Conservation (phyloP, 2,113 vertebrate genomes). For the Halichoerus grypus region DNA sequence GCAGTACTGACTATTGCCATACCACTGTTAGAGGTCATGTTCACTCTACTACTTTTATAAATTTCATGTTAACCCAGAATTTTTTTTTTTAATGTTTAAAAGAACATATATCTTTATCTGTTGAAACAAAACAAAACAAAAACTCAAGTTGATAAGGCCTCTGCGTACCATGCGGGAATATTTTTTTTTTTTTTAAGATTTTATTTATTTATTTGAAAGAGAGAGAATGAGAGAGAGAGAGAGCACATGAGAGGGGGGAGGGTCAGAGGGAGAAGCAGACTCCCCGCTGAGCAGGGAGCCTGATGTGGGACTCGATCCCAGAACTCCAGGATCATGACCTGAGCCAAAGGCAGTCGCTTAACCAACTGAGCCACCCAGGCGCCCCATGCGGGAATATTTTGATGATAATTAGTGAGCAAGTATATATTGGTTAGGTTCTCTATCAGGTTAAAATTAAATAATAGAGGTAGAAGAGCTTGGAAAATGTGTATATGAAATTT, state of each 20-base stretch:
- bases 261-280: no score
- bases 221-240: no score
- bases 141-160: not conserved
- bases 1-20: not conserved
- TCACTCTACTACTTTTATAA: not conserved
- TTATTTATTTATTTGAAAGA: no score
- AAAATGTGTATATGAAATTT: conserved; percentile 13
- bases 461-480: not conserved
- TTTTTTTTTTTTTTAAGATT: not conserved
- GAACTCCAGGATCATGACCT: no score
- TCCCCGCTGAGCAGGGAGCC: no score
- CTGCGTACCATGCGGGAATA: not conserved
- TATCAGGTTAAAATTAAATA: not conserved
- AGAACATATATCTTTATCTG: not conserved
- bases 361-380: no score
- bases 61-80: not conserved
- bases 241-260: no score
- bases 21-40: not conserved
- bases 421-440: not conserved
- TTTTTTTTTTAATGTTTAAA: conserved; percentile 12
- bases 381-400: not conserved
- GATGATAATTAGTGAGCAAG: not conserved
- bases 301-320: no score
- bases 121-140: not conserved
- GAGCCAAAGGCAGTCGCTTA: no score